phyloP scores from a whole-genome alignment of 2,888 invertebrate genomes.

The Parasteatoda lunata region DNA sequence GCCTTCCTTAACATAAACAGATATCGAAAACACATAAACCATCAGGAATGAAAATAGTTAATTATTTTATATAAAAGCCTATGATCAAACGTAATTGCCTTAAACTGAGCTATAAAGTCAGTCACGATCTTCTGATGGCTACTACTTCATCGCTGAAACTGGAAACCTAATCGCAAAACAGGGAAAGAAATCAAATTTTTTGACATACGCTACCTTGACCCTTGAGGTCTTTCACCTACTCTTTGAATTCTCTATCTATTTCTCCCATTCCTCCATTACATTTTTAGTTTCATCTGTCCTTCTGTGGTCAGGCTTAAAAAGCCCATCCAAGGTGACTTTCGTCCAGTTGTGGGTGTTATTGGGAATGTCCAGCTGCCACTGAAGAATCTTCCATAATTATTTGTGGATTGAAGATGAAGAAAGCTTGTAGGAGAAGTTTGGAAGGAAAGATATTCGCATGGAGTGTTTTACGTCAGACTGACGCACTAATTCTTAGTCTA shows the following conservation, averaged over 20 bases:
- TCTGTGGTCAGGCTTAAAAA: background rate
- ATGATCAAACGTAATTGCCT: too few species aligned
- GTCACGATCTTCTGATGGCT: background rate
- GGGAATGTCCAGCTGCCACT: background rate
- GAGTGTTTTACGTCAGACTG: background rate
- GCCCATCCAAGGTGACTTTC: constrained; percentile 54
- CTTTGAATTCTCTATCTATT: constrained; percentile 24
- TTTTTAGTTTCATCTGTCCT: background rate
- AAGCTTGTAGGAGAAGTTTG: background rate
- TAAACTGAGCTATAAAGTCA: background rate
- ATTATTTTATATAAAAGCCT: too few species aligned
- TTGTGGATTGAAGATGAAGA: background rate
- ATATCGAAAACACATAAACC: too few species aligned
- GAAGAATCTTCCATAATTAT: background rate
- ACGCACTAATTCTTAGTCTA: background rate
- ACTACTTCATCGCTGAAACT: constrained; percentile 45
- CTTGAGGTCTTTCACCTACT: constrained; percentile 62
- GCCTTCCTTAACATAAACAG: too few species aligned
- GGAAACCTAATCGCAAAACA: constrained; percentile 11
- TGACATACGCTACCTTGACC: constrained; percentile 45
- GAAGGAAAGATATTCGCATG: background rate
- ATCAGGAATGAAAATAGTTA: too few species aligned
- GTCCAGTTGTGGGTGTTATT: constrained; percentile 28
- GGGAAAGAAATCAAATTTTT: constrained; percentile 14
- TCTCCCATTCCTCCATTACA: background rate